These are phyloP conservation scores for Eupleurogrammus muticus DNA, from an alignment of 2,797 vertebrate species.

Conservation along the genomic window DNA sequence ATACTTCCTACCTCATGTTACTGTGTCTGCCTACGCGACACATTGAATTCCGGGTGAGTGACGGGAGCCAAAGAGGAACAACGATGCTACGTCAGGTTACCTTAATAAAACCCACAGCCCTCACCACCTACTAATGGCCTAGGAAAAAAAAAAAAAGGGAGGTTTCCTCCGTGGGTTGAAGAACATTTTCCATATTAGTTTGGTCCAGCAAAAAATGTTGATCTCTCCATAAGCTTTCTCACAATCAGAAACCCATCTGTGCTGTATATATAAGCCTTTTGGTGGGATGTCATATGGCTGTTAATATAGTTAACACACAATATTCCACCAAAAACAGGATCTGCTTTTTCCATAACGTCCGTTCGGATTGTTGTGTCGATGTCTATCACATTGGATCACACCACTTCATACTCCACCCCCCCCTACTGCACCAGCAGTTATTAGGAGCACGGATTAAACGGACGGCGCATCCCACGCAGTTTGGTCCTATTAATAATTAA, in stretches of 20 bases:
- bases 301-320: neutral
- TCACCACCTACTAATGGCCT: neutral
- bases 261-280: neutral
- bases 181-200: conserved; percentile 5
- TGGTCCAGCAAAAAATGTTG: neutral
- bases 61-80: neutral
- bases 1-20: too few relatives aligned
- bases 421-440: conserved; percentile 48
- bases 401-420: conserved; percentile 5
- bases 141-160: neutral
- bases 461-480: conserved; percentile 78
- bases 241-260: neutral
- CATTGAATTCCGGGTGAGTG: neutral
- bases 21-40: too few relatives aligned
- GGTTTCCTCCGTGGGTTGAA: neutral
- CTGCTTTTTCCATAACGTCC: conserved; percentile 5
- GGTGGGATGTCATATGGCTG: neutral
- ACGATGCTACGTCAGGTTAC: neutral
- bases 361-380: conserved; percentile 1
- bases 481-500: conserved; percentile 90
- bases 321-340: neutral
- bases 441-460: conserved; percentile 74
- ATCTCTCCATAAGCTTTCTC: neutral
- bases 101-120: neutral
- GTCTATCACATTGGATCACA: neutral